Conservation (phyloP, 2,113 vertebrate genomes). For the Prionailurus viverrinus region DNA sequence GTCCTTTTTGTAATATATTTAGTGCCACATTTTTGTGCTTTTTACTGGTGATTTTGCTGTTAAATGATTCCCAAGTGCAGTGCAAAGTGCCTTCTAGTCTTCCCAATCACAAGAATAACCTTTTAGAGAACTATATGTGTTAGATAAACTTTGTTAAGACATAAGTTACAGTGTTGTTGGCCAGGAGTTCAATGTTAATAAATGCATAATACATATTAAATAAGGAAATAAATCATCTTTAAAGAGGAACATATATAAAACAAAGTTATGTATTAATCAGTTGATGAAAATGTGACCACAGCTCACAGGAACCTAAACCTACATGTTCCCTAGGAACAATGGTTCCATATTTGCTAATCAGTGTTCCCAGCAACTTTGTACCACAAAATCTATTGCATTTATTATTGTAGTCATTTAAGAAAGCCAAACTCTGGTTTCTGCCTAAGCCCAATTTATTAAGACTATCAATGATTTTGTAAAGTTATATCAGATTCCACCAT, state of each 20-base stretch:
- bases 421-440: background rate
- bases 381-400: background rate
- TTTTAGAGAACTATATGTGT: background rate
- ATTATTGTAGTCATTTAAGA: conserved; percentile 35
- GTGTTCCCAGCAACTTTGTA: background rate
- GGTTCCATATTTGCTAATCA: background rate
- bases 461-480: background rate
- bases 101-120: background rate
- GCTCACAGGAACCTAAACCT: background rate
- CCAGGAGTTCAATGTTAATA: background rate
- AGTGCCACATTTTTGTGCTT: background rate
- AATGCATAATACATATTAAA: background rate
- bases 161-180: background rate
- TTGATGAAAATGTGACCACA: conserved; percentile 7
- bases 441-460: background rate
- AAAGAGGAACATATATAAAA: conserved; percentile 40
- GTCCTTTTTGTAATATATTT: background rate
- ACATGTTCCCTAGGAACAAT: background rate
- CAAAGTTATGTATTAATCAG: background rate
- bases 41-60: background rate
- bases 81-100: background rate
- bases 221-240: background rate
- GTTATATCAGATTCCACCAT: background rate
- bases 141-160: conserved; percentile 7
- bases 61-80: background rate